Base-by-base conservation (phyloP, 2,797 vertebrate species). In the Dromococcyx pavoninus region DNA sequence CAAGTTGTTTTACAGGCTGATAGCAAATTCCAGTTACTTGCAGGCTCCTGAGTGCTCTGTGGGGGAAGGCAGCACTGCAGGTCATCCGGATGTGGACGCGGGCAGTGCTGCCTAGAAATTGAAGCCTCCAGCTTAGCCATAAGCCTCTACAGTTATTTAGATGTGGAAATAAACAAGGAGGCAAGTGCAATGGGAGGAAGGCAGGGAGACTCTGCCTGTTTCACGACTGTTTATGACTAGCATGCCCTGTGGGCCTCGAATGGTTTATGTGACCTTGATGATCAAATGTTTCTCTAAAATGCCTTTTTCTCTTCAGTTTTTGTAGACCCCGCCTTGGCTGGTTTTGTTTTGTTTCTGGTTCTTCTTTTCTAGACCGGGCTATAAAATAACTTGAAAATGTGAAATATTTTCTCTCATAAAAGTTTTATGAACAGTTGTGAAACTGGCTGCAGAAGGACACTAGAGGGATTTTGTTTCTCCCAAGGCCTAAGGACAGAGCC, bases 11-110 rank as follows among this genome's bases (percentile, higher is more conserved):
- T 32, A 7, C n/a, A 22, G 37, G 7, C 27, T 3, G 33, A 46
- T 33, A 50, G 54, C 41, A 14, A 23, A 32, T 7, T 41, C 22
- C 87, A 57, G 48, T 25, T 27, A 3, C 69, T 22, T 21, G 13
- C 70, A 60, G 73, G 10, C 35, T 39, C 35, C 2, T 9, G 54
- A 43, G 30, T 0, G 0, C 67, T 64, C 37, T 0, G 0, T 2
- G 15, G 66, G 66, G 30, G 15, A 33, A 33, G 66, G 77, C 37
- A 60, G 44, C 25, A 3, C n/a, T 11, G 57, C 0, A 2, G 35
- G 15, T 46, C 32, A 15, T 37, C 50, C 0, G 70, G 50, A 46
- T 35, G 54, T 58, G 39, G 72, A 39, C 71, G 17, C 32, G 46
- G 64, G 60, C 0, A 0, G 53, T 35, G 57, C 57, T 75, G 62